Conservation (phyloP, 1,140 invertebrate genomes). For the Ostrea edulis region DNA sequence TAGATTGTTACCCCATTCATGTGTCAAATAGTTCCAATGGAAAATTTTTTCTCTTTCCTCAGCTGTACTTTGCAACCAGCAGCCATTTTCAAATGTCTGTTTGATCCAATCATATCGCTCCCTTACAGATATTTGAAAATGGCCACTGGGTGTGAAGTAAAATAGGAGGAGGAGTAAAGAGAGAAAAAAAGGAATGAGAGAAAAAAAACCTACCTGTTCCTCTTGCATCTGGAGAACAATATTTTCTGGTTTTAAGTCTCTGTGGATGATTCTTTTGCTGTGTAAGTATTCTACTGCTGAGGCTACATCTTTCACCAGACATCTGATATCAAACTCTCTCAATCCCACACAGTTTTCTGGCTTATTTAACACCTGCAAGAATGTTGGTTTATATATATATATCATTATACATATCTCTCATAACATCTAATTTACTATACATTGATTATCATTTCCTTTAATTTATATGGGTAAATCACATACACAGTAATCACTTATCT, state of each 20-base stretch:
- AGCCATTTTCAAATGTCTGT: no score
- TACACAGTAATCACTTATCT: no score
- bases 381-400: neutral
- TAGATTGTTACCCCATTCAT: no score
- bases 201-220: constrained; percentile 70
- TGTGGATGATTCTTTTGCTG: constrained; percentile 88
- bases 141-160: neutral
- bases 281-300: constrained; percentile 91
- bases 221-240: constrained; percentile 86
- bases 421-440: no score
- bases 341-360: constrained; percentile 88
- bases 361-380: constrained; percentile 83
- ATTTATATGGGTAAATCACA: no score
- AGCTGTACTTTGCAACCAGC: no score
- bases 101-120: no score
- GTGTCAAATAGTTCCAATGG: no score
- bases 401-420: no score
- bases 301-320: constrained; percentile 85
- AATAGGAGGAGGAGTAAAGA: neutral
- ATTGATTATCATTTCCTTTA: no score
- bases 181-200: neutral
- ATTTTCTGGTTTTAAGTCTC: constrained; percentile 95
- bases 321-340: constrained; percentile 84
- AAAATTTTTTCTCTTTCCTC: no score
- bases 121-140: neutral